Base-by-base conservation (phyloP, 1,140 invertebrate species). In the Aphelinus certus region DNA sequence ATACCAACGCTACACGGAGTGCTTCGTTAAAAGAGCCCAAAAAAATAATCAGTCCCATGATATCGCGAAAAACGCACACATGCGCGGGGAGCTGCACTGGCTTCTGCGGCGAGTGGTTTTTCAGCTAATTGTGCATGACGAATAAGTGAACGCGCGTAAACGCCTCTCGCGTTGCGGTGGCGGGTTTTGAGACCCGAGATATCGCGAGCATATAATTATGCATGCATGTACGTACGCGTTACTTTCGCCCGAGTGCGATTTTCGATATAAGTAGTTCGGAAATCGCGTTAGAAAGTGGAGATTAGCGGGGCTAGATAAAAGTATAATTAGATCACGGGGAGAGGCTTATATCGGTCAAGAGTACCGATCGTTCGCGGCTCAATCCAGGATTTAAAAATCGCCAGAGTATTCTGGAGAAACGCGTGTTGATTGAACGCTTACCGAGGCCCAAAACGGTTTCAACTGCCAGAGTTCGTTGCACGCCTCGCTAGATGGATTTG, bases 231-330 rank as follows among this genome's bases (percentile, higher is more conserved):
- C 43, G 7, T 60, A 51, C 70, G 48, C 65, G 49, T n/a, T 6
- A 68, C 81, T 81, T 81, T 82, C 79, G 78, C 80, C 74, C 26
- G 26, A 26, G 26, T 26, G 26, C 4, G 48, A 77, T 81, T 81
- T 81, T 77, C 53, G 62, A 73, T 77, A 71, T 65, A 73, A 76
- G 51, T 61, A 47, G 55, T 3, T 26, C 5, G 55, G 70, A 64
- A 73, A 73, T 79, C 71, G 67, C 53, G 56, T 45, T 81, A 76
- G 78, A 82, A 81, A 82, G 79, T 80, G 60, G 65, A 76, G 9
- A 71, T 76, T 65, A 26, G 7, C 3, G 46, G 51, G 46, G 67
- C 48, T 66, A 60, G 46, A 66, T 58, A 66, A 51, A 66, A 66
- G 55, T 73, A 45, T 73, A 73, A 73, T 73, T 66, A 42, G 64